phyloP scores from a whole-genome alignment of 2,797 vertebrate genomes.

The Poecilia picta region DNA sequence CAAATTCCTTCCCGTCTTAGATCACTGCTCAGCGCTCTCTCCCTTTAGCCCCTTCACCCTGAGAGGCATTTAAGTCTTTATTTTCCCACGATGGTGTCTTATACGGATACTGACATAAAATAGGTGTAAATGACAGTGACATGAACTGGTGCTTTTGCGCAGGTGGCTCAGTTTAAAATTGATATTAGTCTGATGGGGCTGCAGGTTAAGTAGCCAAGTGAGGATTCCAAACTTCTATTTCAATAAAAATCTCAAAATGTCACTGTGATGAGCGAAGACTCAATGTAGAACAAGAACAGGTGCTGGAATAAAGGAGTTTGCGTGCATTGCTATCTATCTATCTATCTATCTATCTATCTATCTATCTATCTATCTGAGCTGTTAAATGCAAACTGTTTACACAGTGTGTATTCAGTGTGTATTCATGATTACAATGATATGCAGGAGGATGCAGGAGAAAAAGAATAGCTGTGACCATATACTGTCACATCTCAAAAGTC shows the following conservation, averaged over 20 bases:
- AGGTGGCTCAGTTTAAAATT: slow-evolving; percentile 64
- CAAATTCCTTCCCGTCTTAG: slow-evolving; percentile 80
- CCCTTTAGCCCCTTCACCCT: slow-evolving; percentile 41
- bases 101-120: slow-evolving; percentile 46
- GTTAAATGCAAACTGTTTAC: slow-evolving; percentile 47
- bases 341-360: not conserved
- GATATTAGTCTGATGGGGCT: slow-evolving; percentile 57
- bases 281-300: slow-evolving; percentile 37
- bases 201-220: slow-evolving; percentile 60
- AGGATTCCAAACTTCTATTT: slow-evolving; percentile 60
- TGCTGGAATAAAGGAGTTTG: slow-evolving; percentile 51
- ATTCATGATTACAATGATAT: slow-evolving; percentile 65
- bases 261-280: slow-evolving; percentile 25
- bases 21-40: slow-evolving; percentile 58
- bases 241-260: slow-evolving; percentile 40
- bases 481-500: slow-evolving; percentile 63
- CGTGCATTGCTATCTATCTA: slow-evolving; percentile 24
- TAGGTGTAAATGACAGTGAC: slow-evolving; percentile 30
- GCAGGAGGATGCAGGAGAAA: not conserved
- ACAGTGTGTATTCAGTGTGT: too few species aligned
- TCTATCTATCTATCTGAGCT: slow-evolving; percentile 24
- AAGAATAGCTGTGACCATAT: slow-evolving; percentile 36
- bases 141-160: slow-evolving; percentile 52
- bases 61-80: slow-evolving; percentile 51
- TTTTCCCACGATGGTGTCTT: slow-evolving; percentile 32